Base-by-base conservation (phyloP, 2,888 invertebrate genomes). In the Scaeva pyrastri region DNA sequence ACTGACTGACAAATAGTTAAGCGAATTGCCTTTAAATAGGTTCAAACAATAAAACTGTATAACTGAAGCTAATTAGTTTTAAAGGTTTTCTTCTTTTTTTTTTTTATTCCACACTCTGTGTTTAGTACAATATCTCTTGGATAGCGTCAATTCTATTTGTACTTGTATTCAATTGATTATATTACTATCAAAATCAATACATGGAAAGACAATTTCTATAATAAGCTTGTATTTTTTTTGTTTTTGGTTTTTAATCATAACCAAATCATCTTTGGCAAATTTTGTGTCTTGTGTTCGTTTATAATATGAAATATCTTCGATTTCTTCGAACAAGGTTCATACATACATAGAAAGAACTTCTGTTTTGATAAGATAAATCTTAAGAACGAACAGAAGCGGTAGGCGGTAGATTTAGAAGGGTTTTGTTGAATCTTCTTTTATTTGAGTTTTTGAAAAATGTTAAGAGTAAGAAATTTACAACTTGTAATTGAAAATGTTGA, bases 21-120 rank as follows among this genome's bases (percentile, higher is more conserved):
- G 11, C 6, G 68, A 19, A 10, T 21, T 16, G 72, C 80, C 60
- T 81, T 85, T 85, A 85, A 85, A 85, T 85, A 85, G 76, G 48
- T 70, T 80, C 14, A 52, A 41, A 70, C n/a, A 50, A 56, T 41
- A 12, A 21, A 41, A 64, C 21, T 50, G 31, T 74, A 48, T 56
- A 48, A 14, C 76, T n/a, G n/a, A 52, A 26, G 14, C 14, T 14
- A 52, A 60, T 58, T 19, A 45, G 26, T 26, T 64, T 26, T 64
- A 16, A 43, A 62, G 19, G 62, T n/a, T 23, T 11, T 43, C 16
- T 16, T 21, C 14, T 3, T 1, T 21, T 50, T 14, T 3, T 11
- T 1, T 5, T n/a, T n/a, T n/a, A n/a, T n/a, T n/a, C n/a, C n/a
- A n/a, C n/a, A n/a, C n/a, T n/a, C n/a, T 11, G 31, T 31, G 31